Base-by-base conservation (phyloP, 2,797 vertebrate species). In the Ataeniobius toweri region DNA sequence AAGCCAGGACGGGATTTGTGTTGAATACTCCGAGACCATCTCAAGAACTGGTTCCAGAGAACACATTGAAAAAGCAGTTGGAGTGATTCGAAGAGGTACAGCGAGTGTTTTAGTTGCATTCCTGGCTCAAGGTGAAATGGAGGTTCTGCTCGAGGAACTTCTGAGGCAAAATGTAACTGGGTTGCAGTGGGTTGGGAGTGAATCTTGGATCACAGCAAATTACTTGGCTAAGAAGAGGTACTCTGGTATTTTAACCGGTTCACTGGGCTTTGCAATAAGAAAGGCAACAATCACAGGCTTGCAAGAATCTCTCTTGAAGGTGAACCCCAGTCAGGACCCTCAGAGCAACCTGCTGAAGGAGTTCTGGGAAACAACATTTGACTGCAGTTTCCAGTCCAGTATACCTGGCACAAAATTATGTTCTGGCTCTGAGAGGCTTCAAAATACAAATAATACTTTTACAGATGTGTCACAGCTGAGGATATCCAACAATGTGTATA, bases 101-200 rank as follows among this genome's bases (percentile, higher is more conserved):
- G 88, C 95, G 28, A 94, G 74, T 22, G 94, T 96, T 73, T 78
- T 96, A 44, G 91, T 96, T 39, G 94, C 93, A 53, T 96, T 96
- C 80, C 80, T 96, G 6, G 92, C 94, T 16, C 93, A 95, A 65
- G 82, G 81, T 4, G 95, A 95, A 71, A 94, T 96, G 91, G 77
- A 93, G 1, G 74, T 95, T 46, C 78, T 96, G 51, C 82, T 96
- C n/a, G 92, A 95, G 4, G 95, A 96, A 80, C 88, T 93, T 50
- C 74, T 94, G 44, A 90, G 68, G 6, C 94, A 95, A 82, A 96
- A 96, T 74, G 39, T 96, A 70, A 95, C 92, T 0, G 94, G 93
- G 46, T 80, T 95, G 75, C 95, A 95, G 85, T 96, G 95, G 95
- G 88, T 96, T 7, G 95, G 94, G 44, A 95, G 93, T 80, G 95